Evolutionary conservation across 2,797 vertebrate species (phyloP).

Genomic region (Apogon talboti): DNA sequence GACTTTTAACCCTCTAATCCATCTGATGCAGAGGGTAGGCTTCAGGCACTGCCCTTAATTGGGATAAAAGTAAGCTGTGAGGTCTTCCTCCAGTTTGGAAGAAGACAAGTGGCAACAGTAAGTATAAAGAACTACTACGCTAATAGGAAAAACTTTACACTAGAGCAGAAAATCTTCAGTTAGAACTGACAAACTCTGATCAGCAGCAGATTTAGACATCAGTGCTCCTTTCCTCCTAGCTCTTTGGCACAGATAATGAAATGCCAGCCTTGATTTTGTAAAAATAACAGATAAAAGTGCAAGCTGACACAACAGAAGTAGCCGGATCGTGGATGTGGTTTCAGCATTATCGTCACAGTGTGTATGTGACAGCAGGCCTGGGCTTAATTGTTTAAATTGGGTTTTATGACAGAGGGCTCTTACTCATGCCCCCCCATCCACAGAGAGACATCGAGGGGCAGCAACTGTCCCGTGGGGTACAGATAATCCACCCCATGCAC

Average conservation of each 20-base stretch:
- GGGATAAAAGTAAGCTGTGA: constrained; percentile 33
- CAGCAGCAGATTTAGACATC: constrained; percentile 47
- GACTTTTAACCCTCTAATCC: constrained; percentile 83
- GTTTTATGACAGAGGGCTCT: constrained; percentile 37
- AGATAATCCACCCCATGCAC: constrained; percentile 40
- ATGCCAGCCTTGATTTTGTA: constrained; percentile 58
- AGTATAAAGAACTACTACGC: not conserved
- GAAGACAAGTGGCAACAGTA: not conserved
- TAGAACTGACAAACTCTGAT: not conserved
- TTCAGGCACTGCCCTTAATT: constrained; percentile 59
- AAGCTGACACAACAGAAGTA: constrained; percentile 38
- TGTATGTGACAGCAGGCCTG: constrained; percentile 33
- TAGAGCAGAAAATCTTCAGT: too few species aligned
- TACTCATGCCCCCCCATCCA: constrained; percentile 39
- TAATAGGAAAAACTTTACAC: not conserved
- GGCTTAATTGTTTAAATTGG: constrained; percentile 63
- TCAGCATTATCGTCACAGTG: constrained; percentile 37
- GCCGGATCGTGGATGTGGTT: constrained; percentile 36
- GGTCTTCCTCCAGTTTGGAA: constrained; percentile 5
- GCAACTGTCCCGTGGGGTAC: constrained; percentile 34
- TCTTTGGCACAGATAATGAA: constrained; percentile 68
- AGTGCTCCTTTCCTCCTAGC: constrained; percentile 43
- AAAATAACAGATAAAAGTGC: constrained; percentile 36
- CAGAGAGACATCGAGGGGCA: constrained; percentile 36
- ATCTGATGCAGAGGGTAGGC: constrained; percentile 41